Evolutionary conservation across 2,113 vertebrate genomes (phyloP).

Genomic region (Aegotheles bennettii): DNA sequence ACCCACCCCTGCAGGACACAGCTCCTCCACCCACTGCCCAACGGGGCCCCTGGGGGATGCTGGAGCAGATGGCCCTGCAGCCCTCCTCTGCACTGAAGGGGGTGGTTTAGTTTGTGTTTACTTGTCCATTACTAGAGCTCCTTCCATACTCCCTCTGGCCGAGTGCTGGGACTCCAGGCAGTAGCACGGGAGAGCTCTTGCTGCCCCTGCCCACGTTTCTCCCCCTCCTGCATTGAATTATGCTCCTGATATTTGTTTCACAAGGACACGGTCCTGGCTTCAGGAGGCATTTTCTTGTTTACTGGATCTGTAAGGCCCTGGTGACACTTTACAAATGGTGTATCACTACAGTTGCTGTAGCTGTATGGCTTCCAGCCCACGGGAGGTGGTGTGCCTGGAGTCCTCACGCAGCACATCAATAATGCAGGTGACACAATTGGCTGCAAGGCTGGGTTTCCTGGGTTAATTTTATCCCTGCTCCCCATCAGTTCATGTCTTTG

Average conservation of each 20-base stretch:
- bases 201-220: rapidly evolving
- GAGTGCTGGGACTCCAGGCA: background rate
- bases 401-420: background rate
- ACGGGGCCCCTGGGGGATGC: rapidly evolving
- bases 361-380: background rate
- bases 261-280: background rate
- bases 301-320: background rate
- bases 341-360: background rate
- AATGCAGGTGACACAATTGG: background rate
- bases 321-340: background rate
- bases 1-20: background rate
- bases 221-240: background rate
- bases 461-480: background rate
- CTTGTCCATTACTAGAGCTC: background rate
- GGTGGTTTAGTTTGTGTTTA: too few relatives aligned
- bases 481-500: background rate
- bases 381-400: background rate
- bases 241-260: background rate
- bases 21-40: background rate
- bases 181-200: background rate
- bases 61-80: background rate
- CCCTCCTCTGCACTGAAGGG: background rate
- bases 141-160: background rate
- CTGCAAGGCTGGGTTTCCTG: background rate
- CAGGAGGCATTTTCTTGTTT: background rate